Conservation (phyloP, 2,888 invertebrate species). For the Criorhina ranunculi region DNA sequence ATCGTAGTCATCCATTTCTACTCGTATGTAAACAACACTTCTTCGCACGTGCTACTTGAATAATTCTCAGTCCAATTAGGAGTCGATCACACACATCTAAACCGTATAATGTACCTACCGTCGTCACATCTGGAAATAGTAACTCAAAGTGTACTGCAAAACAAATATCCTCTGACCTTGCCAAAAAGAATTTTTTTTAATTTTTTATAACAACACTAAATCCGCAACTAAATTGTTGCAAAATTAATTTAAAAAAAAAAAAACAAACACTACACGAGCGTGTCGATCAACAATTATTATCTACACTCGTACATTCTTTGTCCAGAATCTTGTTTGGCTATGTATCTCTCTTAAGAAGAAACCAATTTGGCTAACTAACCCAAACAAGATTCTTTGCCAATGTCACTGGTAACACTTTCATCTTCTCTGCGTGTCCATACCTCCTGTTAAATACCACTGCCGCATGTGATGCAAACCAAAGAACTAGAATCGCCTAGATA, state of each 20-base stretch:
- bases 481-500: conserved; percentile 29
- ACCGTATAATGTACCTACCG: neutral
- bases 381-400: conserved; percentile 28
- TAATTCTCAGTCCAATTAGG: neutral
- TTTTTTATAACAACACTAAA: neutral
- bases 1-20: neutral
- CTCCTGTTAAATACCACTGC: neutral
- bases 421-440: conserved; percentile 22
- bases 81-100: conserved; percentile 7
- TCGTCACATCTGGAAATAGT: neutral
- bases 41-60: neutral
- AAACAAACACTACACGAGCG: neutral
- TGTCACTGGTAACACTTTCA: conserved; percentile 20
- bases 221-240: neutral
- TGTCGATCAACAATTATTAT: conserved; percentile 3
- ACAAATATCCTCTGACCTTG: neutral
- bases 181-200: neutral
- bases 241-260: no score
- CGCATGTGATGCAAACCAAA: conserved; percentile 11
- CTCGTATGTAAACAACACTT: conserved; percentile 9
- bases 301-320: neutral
- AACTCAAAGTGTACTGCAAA: neutral
- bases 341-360: conserved; percentile 4
- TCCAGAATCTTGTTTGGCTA: conserved; percentile 18
- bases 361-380: neutral